Percentiles rank a stretch among this genome's conserved stretches.
Conservation (phyloP, 2,113 vertebrate genomes). For the Pygoscelis antarcticus region DNA sequence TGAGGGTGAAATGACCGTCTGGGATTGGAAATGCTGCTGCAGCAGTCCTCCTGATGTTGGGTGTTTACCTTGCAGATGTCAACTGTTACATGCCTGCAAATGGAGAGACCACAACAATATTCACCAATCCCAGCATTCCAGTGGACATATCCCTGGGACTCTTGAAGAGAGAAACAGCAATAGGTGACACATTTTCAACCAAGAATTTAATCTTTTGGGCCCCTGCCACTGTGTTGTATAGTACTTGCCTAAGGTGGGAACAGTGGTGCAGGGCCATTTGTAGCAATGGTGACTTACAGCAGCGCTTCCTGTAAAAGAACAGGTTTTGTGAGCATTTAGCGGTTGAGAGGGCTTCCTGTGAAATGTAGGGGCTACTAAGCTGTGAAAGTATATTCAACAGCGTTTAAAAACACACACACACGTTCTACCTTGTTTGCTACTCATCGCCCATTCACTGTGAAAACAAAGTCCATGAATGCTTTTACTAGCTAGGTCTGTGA, state of each 20-base stretch:
- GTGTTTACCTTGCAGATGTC: constrained; percentile 72
- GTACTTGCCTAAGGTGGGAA: neutral
- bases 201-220: neutral
- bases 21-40: neutral
- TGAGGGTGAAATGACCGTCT: fast-evolving
- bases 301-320: neutral
- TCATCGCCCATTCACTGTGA: fast-evolving
- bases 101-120: constrained; percentile 85
- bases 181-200: constrained; percentile 72
- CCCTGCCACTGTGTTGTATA: fast-evolving
- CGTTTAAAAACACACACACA: fast-evolving
- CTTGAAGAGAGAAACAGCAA: constrained; percentile 88
- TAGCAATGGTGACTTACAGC: fast-evolving
- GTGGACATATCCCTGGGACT: constrained; percentile 93
- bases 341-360: neutral
- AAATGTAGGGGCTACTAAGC: neutral
- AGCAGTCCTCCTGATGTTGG: fast-evolving
- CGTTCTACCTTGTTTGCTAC: neutral
- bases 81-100: constrained; percentile 95
- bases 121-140: constrained; percentile 91
- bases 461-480: fast-evolving
- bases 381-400: fast-evolving
- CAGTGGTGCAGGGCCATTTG: fast-evolving
- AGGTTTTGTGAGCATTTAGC: neutral
- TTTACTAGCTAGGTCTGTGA: neutral